A percentile compares a stretch with the other conserved stretches of the same genome.
phyloP scores from a whole-genome alignment of 2,797 vertebrate species.

The Sternarchorhynchus goeldii region DNA sequence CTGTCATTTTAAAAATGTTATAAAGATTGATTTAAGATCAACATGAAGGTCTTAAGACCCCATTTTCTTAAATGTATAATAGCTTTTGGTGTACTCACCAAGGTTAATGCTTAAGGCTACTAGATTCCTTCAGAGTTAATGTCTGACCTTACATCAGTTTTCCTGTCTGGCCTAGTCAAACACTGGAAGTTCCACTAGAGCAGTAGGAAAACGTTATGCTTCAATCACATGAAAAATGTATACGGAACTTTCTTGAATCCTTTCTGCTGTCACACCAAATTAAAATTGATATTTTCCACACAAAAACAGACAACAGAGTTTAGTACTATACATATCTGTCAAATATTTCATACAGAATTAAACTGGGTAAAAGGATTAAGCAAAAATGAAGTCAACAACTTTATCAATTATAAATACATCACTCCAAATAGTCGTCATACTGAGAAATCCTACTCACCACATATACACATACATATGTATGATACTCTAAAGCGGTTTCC shows the following conservation, averaged over 20 bases:
- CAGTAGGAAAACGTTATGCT: not conserved
- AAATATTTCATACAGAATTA: not conserved
- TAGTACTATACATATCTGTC: no score
- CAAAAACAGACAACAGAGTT: no score
- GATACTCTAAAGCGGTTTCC: not conserved
- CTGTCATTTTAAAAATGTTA: not conserved
- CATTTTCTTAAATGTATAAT: not conserved
- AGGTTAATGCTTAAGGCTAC: constrained; percentile 40
- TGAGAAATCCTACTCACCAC: not conserved
- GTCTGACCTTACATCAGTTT: constrained; percentile 11
- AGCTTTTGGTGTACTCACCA: constrained; percentile 5
- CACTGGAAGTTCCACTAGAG: not conserved
- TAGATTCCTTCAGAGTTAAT: constrained; percentile 34
- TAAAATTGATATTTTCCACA: not conserved
- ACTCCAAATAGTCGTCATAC: not conserved
- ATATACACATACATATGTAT: no score
- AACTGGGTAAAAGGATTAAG: not conserved
- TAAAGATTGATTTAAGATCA: constrained; percentile 4
- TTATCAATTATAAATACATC: not conserved
- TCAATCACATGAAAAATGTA: not conserved
- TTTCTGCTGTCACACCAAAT: not conserved
- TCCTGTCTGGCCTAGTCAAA: not conserved
- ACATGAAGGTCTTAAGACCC: constrained; percentile 10
- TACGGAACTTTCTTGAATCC: no score
- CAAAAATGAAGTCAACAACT: not conserved